Base-by-base conservation (phyloP, 2,888 invertebrate species). In the Coleophora flavipennella region DNA sequence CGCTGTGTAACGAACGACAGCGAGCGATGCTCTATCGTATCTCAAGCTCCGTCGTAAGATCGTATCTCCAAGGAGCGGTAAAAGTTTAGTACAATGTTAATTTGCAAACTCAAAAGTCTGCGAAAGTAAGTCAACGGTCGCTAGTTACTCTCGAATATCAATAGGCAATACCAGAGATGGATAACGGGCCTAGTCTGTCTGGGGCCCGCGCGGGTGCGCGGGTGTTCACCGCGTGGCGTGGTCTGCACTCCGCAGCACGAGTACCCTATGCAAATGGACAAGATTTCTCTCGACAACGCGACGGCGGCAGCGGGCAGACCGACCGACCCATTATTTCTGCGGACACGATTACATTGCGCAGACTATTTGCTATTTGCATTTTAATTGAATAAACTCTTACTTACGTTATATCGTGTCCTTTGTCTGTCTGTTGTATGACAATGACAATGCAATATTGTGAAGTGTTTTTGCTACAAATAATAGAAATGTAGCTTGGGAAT, bases 321-420 rank as follows among this genome's bases (percentile, higher is more conserved):
- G 20, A 26, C 53, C 57, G 50, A 57, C 55, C 58, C 55, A 66
- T 64, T 64, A 63, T 63, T 59, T 59, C 58, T 62, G 54, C 51
- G 53, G 59, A 55, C 56, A 62, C 61, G 60, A 59, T 66, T 67
- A 63, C 64, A 67, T 68, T 66, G 57, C 59, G 57, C 57, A 53
- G 48, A 48, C 47, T 50, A 67, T 67, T 71, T 64, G 59, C 47
- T 50, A 67, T 67, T 71, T 64, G 59, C 65, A 66, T 71, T 67
- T 69, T 67, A 65, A 71, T 69, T 69, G 58, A 57, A 60, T 61
- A 57, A 61, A 57, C 48, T 55, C 53, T 55, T 55, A 49, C 49
- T 56, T 51, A 43, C 43, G 49, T 41, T 44, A 57, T 57, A 46
- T 53, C 46, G 48, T 42, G 48, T 50, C 49, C 43, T 55, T 57